Percentiles rank a stretch among this genome's conserved stretches.
Conservation (phyloP, 2,113 vertebrate species). For the Sinocyclocheilus rhinocerous region DNA sequence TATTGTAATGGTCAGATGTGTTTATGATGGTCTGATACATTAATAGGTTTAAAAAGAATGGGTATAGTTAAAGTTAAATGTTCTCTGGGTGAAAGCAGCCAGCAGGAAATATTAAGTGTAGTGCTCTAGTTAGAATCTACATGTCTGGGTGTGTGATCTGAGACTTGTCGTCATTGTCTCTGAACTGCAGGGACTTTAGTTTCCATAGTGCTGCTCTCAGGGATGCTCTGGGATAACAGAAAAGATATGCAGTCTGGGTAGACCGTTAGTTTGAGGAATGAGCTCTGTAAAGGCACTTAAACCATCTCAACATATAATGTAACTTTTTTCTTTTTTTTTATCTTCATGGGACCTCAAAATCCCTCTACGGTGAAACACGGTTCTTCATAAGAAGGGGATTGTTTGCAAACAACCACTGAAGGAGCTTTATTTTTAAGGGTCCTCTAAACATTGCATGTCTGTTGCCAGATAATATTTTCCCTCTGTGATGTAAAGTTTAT, state of each 20-base stretch:
- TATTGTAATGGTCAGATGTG: constrained; percentile 66
- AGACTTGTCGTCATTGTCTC: constrained; percentile 35
- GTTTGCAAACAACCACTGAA: background rate
- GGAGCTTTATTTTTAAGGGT: background rate
- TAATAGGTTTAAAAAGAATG: background rate
- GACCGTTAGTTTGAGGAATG: constrained; percentile 66
- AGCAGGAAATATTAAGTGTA: constrained; percentile 55
- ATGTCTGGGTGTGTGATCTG: constrained; percentile 44
- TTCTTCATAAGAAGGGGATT: background rate
- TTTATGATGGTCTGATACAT: background rate
- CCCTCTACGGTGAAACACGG: background rate
- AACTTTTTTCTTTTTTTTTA: background rate
- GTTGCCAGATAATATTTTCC: background rate
- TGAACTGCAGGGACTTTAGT: constrained; percentile 13
- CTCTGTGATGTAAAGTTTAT: background rate
- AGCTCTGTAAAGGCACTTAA: constrained; percentile 71
- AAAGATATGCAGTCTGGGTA: constrained; percentile 58
- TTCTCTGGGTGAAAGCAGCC: background rate
- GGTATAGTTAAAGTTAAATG: background rate
- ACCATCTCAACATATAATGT: constrained; percentile 43
- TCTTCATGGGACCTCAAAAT: background rate
- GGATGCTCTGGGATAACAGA: constrained; percentile 15
- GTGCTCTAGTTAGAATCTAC: constrained; percentile 36
- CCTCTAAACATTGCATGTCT: background rate
- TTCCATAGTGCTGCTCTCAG: constrained; percentile 40